Base-by-base conservation (phyloP, 2,113 vertebrate species). In the Notothenia coriiceps region DNA sequence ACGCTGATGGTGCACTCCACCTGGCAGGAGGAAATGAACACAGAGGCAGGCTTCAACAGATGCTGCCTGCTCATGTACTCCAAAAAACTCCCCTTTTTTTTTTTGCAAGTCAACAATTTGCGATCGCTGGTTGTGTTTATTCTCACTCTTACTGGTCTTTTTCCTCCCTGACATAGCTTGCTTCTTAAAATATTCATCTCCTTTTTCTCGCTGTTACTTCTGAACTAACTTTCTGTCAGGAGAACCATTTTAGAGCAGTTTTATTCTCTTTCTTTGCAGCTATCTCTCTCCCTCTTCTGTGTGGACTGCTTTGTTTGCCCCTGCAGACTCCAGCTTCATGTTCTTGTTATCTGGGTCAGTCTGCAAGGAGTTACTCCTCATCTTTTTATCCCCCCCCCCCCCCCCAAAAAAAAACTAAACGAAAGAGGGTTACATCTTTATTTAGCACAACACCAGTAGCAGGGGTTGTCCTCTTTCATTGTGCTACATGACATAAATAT, bases 301-400 rank as follows among this genome's bases (percentile, higher is more conserved):
- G 72, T 65, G 81, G 86, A 86, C 86, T 88, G 65, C 82, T 84
- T 82, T 79, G 79, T 86, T 87, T 90, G 74, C 80, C 88, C 90
- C 88, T 91, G 80, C 60, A 89, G 87, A 86, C 80, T 84, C 82
- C 62, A 75, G 75, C 79, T 82, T 77, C 70, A 60, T 78, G 82
- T 83, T 78, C 74, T 79, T 82, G 62, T 82, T 90, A 93, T 94
- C 85, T 93, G 90, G 91, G 92, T 93, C 92, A 89, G 88, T 90
- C 87, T 84, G 79, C 3, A 10, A 93, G 71, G 80, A 86, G 76
- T 82, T 81, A 76, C 63, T 89, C 52, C 52, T 46, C 82, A n/a
- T 62, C 59, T 67, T 70, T 77, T 89, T 82, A 43, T 82, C 78
- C 84, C 14, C 35, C 11, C 51, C 56, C 18, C 60, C 35, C 20